phyloP scores from a whole-genome alignment of 2,797 vertebrate species.

The Lerista edwardsae region DNA sequence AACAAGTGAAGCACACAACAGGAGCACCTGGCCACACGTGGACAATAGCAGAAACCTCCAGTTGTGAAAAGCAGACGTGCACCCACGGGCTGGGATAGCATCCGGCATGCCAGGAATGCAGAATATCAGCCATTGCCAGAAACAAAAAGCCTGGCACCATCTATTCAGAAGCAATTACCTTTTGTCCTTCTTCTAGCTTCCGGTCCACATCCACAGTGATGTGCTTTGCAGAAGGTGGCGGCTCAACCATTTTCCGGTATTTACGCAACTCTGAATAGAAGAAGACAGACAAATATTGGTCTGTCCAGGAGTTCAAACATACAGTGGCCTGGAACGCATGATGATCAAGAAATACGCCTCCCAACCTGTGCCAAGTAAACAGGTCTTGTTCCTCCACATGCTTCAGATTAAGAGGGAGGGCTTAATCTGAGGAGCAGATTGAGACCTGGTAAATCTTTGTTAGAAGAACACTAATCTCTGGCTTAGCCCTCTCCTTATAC shows the following conservation, averaged over 20 bases:
- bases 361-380: background rate
- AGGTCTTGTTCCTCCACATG: background rate
- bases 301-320: background rate
- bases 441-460: background rate
- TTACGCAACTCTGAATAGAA: slow-evolving; percentile 82
- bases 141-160: background rate
- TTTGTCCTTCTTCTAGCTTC: slow-evolving; percentile 92
- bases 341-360: background rate
- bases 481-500: background rate
- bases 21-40: background rate
- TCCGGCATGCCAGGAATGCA: background rate
- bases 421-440: background rate
- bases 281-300: background rate
- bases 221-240: slow-evolving; percentile 77
- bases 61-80: too few relatives aligned
- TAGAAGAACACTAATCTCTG: too few relatives aligned
- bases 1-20: background rate
- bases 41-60: background rate
- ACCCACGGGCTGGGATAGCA: background rate
- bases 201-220: slow-evolving; percentile 85
- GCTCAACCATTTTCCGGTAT: slow-evolving; percentile 82
- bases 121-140: background rate
- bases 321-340: background rate
- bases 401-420: background rate
- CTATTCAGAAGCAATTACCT: slow-evolving; percentile 75